These are phyloP conservation scores for Tamias sibiricus DNA, from an alignment of 2,113 vertebrate genomes.

Conservation along the genomic window DNA sequence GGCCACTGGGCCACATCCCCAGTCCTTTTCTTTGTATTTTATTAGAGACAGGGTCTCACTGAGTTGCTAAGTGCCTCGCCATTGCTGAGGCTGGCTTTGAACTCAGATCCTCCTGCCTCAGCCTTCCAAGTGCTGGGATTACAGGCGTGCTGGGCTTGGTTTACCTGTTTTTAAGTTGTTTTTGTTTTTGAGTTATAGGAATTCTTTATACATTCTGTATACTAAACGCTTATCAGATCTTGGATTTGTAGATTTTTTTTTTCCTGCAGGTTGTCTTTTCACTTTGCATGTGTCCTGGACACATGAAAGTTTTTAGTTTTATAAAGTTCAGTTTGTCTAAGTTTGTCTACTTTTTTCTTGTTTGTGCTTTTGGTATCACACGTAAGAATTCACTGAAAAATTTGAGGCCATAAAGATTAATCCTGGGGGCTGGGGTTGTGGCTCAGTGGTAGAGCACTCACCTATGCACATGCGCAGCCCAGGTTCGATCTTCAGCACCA, in stretches of 20 bases:
- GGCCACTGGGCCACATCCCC: too few species aligned
- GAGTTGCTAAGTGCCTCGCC: too few species aligned
- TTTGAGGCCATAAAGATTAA: background rate
- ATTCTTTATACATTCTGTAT: background rate
- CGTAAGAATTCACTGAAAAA: background rate
- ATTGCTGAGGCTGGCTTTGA: too few species aligned
- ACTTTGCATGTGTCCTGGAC: background rate
- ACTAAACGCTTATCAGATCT: background rate
- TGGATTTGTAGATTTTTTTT: conserved; percentile 37
- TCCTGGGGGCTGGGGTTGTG: too few species aligned
- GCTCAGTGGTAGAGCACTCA: too few species aligned
- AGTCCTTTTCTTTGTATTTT: too few species aligned
- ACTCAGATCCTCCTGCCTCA: too few species aligned
- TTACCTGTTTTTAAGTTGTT: background rate
- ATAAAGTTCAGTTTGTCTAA: background rate
- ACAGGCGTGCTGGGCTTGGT: too few species aligned
- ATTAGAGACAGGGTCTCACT: too few species aligned
- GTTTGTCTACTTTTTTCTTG: background rate
- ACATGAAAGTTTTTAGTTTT: background rate
- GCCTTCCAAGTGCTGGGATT: too few species aligned
- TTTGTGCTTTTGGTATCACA: background rate
- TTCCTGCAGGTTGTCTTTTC: background rate
- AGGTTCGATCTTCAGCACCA: too few species aligned
- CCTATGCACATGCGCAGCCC: too few species aligned
- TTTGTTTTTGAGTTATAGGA: background rate